phyloP scores from a whole-genome alignment of 2,888 invertebrate genomes.

The Melinaea menophilus region DNA sequence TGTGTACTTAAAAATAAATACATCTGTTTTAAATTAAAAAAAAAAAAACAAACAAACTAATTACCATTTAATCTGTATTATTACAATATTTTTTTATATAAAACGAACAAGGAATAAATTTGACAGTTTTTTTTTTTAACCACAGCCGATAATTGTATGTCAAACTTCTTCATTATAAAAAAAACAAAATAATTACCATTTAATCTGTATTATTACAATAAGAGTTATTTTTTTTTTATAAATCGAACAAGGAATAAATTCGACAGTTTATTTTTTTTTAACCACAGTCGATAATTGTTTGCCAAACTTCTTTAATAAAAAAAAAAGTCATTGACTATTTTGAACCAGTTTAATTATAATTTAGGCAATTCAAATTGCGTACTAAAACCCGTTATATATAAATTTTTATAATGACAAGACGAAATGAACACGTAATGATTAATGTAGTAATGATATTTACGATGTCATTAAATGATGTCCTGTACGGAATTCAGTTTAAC shows the following conservation, averaged over 20 bases:
- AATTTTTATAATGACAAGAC: not conserved
- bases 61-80: no score
- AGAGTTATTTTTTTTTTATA: no score
- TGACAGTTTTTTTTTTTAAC: no score
- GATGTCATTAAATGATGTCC: not conserved
- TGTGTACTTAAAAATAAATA: constrained; percentile 15
- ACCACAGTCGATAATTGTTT: no score
- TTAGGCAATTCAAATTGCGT: constrained; percentile 4
- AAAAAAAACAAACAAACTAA: no score
- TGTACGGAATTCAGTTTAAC: not conserved
- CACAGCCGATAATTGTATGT: no score
- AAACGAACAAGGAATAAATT: no score
- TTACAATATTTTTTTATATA: constrained; percentile 2
- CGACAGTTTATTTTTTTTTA: no score
- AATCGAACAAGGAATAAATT: no score
- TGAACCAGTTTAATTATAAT: constrained; percentile 22
- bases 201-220: no score
- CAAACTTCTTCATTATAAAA: no score
- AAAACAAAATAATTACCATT: no score
- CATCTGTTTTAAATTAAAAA: not conserved
- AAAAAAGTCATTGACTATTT: constrained; percentile 19
- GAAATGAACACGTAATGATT: not conserved
- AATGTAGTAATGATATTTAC: not conserved
- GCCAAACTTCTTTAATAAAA: not conserved
- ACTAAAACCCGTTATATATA: constrained; percentile 1